Base-by-base conservation (phyloP, 2,797 vertebrate species). In the Podargus strigoides region DNA sequence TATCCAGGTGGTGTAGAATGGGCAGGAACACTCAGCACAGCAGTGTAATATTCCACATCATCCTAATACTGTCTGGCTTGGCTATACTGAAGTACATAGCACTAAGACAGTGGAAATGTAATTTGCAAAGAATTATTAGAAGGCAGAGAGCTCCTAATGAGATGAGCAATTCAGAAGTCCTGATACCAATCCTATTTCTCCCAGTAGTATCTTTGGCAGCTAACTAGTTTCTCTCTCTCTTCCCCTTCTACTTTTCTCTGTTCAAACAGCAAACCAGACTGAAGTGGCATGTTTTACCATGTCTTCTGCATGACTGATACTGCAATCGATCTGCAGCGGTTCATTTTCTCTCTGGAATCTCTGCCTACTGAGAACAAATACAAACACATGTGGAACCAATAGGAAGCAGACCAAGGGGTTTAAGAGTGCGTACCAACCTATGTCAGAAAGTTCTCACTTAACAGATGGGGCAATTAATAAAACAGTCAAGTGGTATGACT, bases 371-470 rank as follows among this genome's bases (percentile, higher is more conserved):
- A 98, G 98, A 98, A 98, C 97, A 98, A 98, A 98, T 85, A 97
- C 97, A 98, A 98, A 98, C 98, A 98, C 97, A 98, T 98, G 98
- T 98, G 98, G 97, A 98, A 98, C 98, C 98, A 98, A 98, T 98
- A 98, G 97, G 97, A 98, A 98, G 97, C 98, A 98, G 98, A 98
- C 96, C 89, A 96, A 96, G 93, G 96, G 97, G 92, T 97, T 98
- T 97, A 97, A 97, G 95, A 97, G 97, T 46, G 10, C 83, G 94
- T 97, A 97, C 97, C 97, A 98, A 96, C 97, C 96, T 97, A 97
- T 97, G 96, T 98, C 97, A 97, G 95, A 98, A 96, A 97, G 95
- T 95, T 97, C 97, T 98, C 97, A 96, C 96, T 98, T 98, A 98
- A 98, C 98, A 97, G 98, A 98, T 98, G 97, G 97, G 88, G 96